Conservation (phyloP, 2,888 invertebrate genomes). For the Himalopsyche tibetana region DNA sequence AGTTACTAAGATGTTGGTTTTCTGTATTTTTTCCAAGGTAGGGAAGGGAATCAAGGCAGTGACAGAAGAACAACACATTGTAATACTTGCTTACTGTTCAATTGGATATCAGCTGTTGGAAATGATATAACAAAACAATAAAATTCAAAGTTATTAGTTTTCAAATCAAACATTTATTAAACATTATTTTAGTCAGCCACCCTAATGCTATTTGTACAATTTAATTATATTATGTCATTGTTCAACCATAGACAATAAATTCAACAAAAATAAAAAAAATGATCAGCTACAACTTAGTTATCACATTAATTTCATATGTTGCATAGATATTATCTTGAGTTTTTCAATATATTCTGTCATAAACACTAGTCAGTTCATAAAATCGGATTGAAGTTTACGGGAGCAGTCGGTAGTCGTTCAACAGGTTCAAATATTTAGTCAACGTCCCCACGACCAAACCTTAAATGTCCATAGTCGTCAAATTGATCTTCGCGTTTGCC, state of each 20-base stretch:
- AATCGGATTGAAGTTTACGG: constrained; percentile 55
- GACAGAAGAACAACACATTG: no score
- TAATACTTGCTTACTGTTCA: no score
- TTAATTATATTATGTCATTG: constrained; percentile 31
- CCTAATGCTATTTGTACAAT: constrained; percentile 67
- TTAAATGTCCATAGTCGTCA: constrained; percentile 86
- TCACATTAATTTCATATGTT: constrained; percentile 66
- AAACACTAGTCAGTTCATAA: constrained; percentile 63
- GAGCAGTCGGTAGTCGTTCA: not conserved
- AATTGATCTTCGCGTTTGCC: constrained; percentile 82
- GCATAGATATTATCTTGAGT: constrained; percentile 34
- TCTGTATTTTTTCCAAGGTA: no score
- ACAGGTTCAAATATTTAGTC: constrained; percentile 62
- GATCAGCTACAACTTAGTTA: constrained; percentile 69
- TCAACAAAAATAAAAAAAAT: constrained; percentile 66
- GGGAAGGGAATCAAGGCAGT: no score
- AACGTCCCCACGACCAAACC: constrained; percentile 81
- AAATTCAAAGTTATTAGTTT: not conserved
- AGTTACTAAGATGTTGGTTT: no score
- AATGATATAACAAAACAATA: not conserved
- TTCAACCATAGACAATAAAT: constrained; percentile 41
- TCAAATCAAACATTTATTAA: constrained; percentile 38
- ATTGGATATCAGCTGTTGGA: no score
- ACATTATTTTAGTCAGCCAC: constrained; percentile 40
- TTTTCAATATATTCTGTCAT: constrained; percentile 27